Evolutionary conservation across 2,797 vertebrate species (phyloP).

Genomic region (Gobio occitaniae): DNA sequence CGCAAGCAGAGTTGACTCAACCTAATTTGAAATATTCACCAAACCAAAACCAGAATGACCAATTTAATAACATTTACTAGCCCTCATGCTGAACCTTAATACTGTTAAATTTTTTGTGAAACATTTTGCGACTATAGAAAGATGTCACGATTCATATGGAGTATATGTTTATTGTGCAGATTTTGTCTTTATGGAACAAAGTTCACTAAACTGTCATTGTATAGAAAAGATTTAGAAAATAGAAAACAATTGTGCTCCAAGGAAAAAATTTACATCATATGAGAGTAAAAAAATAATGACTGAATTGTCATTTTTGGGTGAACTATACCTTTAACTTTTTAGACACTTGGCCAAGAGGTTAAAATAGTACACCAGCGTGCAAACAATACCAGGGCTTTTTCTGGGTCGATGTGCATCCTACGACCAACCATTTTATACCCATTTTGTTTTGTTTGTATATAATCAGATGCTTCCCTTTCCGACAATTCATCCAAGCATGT

Average conservation of each 20-base stretch:
- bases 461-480: conserved; percentile 52
- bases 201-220: too few species aligned
- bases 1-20: neutral
- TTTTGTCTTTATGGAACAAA: too few species aligned
- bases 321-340: conserved; percentile 2
- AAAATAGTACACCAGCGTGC: conserved; percentile 25
- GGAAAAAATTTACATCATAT: too few species aligned
- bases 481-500: conserved; percentile 35
- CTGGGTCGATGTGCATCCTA: conserved; percentile 45
- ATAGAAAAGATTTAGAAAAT: too few species aligned
- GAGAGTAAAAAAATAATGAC: neutral
- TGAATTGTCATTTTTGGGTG: neutral
- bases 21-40: neutral
- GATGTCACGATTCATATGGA: too few species aligned
- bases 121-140: neutral
- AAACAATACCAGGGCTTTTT: conserved; percentile 43
- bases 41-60: conserved; percentile 24
- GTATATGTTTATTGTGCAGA: too few species aligned
- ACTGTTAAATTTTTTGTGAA: neutral
- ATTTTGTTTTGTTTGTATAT: conserved; percentile 53
- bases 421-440: conserved; percentile 39
- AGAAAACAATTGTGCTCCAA: too few species aligned
- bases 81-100: neutral
- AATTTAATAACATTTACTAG: neutral
- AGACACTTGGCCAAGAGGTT: neutral